Conservation (phyloP, 2,888 invertebrate species). For the Chloromyia formosa region DNA sequence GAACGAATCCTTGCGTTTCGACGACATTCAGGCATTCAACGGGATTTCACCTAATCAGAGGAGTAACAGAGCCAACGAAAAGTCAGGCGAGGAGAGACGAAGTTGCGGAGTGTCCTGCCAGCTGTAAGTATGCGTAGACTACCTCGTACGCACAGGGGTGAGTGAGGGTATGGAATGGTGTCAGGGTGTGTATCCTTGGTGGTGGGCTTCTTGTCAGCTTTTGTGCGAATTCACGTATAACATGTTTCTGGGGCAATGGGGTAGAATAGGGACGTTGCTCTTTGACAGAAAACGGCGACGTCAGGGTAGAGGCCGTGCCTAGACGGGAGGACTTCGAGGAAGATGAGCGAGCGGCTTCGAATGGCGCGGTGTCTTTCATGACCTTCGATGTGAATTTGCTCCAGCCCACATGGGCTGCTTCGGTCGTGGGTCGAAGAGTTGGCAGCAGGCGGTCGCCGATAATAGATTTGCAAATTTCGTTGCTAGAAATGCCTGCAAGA, state of each 20-base stretch:
- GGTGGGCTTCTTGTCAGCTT: not conserved
- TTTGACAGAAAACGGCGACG: not conserved
- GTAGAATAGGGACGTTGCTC: slow-evolving; percentile 23
- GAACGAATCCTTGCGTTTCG: not conserved
- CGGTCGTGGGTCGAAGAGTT: too few species aligned
- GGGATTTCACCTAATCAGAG: slow-evolving; percentile 14
- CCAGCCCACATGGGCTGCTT: too few species aligned
- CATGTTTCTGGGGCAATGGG: slow-evolving; percentile 25
- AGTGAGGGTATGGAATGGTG: not conserved
- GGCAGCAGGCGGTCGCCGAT: too few species aligned
- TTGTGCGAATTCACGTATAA: not conserved
- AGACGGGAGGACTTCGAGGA: too few species aligned
- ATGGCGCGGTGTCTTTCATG: too few species aligned
- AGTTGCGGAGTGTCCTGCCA: not conserved
- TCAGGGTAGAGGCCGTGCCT: too few species aligned
- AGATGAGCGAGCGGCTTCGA: too few species aligned
- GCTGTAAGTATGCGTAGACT: not conserved
- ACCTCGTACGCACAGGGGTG: not conserved
- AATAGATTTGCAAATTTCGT: too few species aligned
- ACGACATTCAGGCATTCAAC: not conserved
- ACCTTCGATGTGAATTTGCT: too few species aligned
- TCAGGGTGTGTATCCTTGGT: not conserved
- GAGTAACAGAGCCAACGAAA: not conserved
- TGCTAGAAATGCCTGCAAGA: too few species aligned
- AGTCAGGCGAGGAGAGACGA: too few species aligned